These are phyloP conservation scores for Motacilla alba DNA, from an alignment of 2,113 vertebrate species.

Conservation along the genomic window DNA sequence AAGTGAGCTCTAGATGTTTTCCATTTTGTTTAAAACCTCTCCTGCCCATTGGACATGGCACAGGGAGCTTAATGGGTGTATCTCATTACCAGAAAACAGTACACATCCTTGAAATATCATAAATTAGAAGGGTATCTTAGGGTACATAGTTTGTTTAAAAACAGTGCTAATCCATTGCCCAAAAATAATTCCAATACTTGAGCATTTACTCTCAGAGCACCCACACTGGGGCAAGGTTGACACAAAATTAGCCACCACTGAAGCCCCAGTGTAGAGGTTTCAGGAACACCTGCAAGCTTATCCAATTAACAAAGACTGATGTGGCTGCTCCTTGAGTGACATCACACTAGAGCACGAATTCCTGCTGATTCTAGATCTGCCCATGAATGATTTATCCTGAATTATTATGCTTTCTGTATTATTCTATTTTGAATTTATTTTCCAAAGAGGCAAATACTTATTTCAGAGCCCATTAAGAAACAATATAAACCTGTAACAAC, in stretches of 20 bases:
- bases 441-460: background rate
- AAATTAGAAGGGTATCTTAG: background rate
- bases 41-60: background rate
- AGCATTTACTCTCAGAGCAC: background rate
- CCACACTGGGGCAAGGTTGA: background rate
- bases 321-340: background rate
- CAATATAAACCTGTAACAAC: background rate
- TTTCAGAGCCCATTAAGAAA: background rate
- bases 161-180: background rate
- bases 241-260: background rate
- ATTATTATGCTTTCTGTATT: background rate
- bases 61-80: background rate
- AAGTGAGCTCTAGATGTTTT: background rate
- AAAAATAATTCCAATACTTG: background rate
- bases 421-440: background rate
- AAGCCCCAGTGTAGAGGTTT: background rate
- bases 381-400: background rate
- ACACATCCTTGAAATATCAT: background rate
- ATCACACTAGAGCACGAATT: rapidly evolving
- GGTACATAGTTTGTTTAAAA: background rate
- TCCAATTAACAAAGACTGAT: background rate
- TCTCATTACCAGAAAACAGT: background rate
- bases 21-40: background rate
- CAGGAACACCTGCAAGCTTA: background rate
- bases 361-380: background rate